Conservation (phyloP, 2,888 invertebrate species). For the Ctena decussata region DNA sequence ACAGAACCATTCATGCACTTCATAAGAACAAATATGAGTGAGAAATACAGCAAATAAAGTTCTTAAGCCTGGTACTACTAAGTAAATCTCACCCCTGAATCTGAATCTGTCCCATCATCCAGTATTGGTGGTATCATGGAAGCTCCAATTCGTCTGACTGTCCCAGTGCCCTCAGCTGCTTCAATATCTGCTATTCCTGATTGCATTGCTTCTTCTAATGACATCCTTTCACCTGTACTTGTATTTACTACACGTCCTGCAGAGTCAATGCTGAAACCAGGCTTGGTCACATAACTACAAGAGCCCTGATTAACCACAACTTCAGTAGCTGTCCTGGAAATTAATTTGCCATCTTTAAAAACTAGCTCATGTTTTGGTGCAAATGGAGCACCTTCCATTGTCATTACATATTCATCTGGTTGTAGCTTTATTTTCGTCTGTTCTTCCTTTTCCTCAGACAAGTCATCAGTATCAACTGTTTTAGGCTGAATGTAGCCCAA, state of each 20-base stretch:
- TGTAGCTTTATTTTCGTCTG: neutral
- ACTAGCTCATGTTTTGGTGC: slow-evolving; percentile 68
- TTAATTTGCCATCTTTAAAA: slow-evolving; percentile 68
- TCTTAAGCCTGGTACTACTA: neutral
- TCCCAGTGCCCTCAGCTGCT: slow-evolving; percentile 65
- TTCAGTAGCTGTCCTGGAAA: slow-evolving; percentile 77
- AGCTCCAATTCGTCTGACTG: slow-evolving; percentile 51
- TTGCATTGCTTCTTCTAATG: slow-evolving; percentile 69
- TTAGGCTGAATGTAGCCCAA: slow-evolving; percentile 72
- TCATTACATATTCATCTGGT: slow-evolving; percentile 46
- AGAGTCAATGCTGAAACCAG: slow-evolving; percentile 77
- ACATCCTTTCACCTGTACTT: slow-evolving; percentile 68
- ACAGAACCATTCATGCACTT: too few species aligned
- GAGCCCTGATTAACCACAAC: slow-evolving; percentile 71
- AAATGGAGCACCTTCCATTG: slow-evolving; percentile 75
- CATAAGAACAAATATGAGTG: too few species aligned
- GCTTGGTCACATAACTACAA: slow-evolving; percentile 76
- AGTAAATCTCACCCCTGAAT: slow-evolving; percentile 53
- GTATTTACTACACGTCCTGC: slow-evolving; percentile 94
- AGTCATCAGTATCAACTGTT: slow-evolving; percentile 38
- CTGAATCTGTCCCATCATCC: slow-evolving; percentile 37
- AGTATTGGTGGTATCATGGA: slow-evolving; percentile 47
- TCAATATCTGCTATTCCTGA: slow-evolving; percentile 72
- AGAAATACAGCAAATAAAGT: neutral
- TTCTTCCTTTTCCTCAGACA: slow-evolving; percentile 17